Base-by-base conservation (phyloP, 2,888 invertebrate genomes). In the Drosophila pegasa region DNA sequence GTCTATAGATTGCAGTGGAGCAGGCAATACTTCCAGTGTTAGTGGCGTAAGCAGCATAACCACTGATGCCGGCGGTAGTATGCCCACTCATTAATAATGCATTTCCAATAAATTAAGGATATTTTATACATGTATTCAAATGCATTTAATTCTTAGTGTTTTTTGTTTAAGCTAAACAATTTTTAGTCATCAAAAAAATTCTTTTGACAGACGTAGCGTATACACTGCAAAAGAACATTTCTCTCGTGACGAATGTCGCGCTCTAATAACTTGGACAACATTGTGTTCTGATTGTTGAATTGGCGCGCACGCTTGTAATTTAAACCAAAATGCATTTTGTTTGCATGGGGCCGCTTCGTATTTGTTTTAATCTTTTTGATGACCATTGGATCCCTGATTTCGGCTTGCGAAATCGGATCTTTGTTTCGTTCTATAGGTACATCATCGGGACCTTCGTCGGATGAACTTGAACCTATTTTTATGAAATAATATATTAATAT, bases 181-280 rank as follows among this genome's bases (percentile, higher is more conserved):
- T 22, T 29, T 33, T 41, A 0, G 54, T 90, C 82, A 12, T 86
- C 94, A 92, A 97, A 97, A 91, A 95, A 97, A 81, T 97, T 95
- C 81, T 96, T 95, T 73, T 95, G 94, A 31, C 96, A 95, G 52
- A 97, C 95, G 93, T 95, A 94, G 77, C 96, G 95, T 35, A 98
- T 94, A 93, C 98, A 98, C 91, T 98, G 98, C 31, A 97, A 93
- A 52, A 98, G 93, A 48, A 96, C 93, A 92, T 98, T 98, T 56
- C 98, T 93, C 92, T 98, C 98, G 80, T 96, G 96, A 71, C 95
- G 93, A 78, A 98, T 97, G 90, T 98, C 97, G 62, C 94, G 93
- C 51, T 94, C 94, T 59, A 98, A 92, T 27, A 98, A 91, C 89
- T 95, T 95, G 80, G 95, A 94, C 54, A 96, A 92, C 75, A 96